Conservation (phyloP, 2,113 vertebrate genomes). For the Polyodon spathula region DNA sequence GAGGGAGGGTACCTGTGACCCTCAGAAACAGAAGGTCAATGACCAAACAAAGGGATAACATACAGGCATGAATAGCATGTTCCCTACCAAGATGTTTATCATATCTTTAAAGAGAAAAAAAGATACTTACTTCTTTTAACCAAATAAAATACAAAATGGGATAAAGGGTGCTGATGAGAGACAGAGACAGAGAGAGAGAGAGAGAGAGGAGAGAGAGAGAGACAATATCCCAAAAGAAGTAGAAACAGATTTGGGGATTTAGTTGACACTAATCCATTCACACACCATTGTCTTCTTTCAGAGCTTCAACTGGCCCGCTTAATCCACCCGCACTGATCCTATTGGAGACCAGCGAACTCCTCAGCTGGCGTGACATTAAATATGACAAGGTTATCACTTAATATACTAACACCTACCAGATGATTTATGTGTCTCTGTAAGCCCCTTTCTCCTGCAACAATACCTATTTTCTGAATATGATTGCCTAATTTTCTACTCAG, state of each 20-base stretch:
- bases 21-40: constrained; percentile 4
- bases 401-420: constrained; percentile 27
- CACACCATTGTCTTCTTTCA: constrained; percentile 13
- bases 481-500: constrained; percentile 15
- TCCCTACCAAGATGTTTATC: not conserved
- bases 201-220: no score
- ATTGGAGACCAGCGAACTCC: constrained; percentile 25
- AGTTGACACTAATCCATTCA: constrained; percentile 7
- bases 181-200: no score
- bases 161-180: not conserved
- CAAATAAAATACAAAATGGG: not conserved
- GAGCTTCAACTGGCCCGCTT: constrained; percentile 22
- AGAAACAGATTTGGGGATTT: constrained; percentile 11
- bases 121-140: not conserved
- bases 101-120: not conserved
- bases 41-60: not conserved
- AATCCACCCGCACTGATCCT: constrained; percentile 31
- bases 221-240: constrained; percentile 1
- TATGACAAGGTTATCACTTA: constrained; percentile 49
- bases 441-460: constrained; percentile 15
- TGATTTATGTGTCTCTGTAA: constrained; percentile 38
- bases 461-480: constrained; percentile 18
- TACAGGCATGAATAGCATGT: not conserved
- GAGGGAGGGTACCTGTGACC: constrained; percentile 3
- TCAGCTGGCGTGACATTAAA: constrained; percentile 42